A percentile compares a stretch with the other conserved stretches of the same genome.
phyloP scores from a whole-genome alignment of 2,888 invertebrate species.

The Campoplex nolae region DNA sequence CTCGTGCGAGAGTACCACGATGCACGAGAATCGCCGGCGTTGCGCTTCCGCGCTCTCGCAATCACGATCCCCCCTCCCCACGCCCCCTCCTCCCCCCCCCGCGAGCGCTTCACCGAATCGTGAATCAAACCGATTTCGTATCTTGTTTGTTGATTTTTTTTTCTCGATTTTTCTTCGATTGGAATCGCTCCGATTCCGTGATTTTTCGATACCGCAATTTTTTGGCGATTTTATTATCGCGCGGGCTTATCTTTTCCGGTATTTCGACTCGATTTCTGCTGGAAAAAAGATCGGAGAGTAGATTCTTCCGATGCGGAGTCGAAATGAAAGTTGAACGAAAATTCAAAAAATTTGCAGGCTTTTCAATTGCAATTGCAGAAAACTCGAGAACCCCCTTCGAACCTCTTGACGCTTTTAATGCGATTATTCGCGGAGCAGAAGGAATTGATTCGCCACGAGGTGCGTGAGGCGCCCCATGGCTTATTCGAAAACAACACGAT shows the following conservation, averaged over 20 bases:
- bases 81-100: background rate
- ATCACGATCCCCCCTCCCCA: background rate
- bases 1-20: slow-evolving; percentile 64
- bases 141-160: too few relatives aligned
- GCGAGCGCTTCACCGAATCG: background rate
- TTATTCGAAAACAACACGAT: slow-evolving; percentile 3
- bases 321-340: too few relatives aligned
- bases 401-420: too few relatives aligned
- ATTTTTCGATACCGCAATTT: background rate
- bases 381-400: too few relatives aligned
- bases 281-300: too few relatives aligned
- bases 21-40: slow-evolving; percentile 59
- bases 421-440: too few relatives aligned
- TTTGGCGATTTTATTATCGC: background rate
- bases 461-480: background rate
- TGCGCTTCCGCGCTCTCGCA: slow-evolving; percentile 65
- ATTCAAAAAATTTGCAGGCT: too few relatives aligned
- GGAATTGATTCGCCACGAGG: background rate
- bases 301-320: too few relatives aligned
- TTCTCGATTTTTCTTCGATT: background rate
- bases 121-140: too few relatives aligned
- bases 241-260: background rate
- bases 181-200: background rate
- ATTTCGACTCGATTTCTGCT: background rate
- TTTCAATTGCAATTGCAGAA: too few relatives aligned